A percentile compares a stretch with the other conserved stretches of the same genome.
Conservation (phyloP, 1,140 invertebrate genomes). For the Drosophila ananassae region DNA sequence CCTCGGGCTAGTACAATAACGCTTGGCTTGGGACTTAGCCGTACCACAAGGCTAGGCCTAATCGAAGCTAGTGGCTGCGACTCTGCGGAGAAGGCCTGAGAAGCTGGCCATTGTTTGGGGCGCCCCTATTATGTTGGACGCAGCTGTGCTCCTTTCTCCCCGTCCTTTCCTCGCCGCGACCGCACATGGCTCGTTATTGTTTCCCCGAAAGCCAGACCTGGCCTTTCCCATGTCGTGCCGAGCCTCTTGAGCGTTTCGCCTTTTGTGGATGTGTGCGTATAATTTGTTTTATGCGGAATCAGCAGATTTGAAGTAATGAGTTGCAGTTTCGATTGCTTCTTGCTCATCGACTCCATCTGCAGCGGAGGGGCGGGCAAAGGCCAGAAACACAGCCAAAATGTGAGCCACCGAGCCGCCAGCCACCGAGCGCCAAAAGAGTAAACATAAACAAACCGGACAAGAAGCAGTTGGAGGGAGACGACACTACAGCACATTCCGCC, state of each 20-base stretch:
- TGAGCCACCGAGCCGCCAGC: too few relatives aligned
- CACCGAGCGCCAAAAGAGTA: slow-evolving; percentile 23
- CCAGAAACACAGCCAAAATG: neutral
- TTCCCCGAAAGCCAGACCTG: slow-evolving; percentile 10
- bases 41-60: neutral
- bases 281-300: slow-evolving; percentile 51
- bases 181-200: slow-evolving; percentile 54
- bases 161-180: slow-evolving; percentile 16
- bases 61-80: neutral
- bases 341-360: neutral
- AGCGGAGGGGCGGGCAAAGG: slow-evolving; percentile 18
- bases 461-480: slow-evolving; percentile 39
- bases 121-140: neutral
- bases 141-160: neutral
- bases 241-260: slow-evolving; percentile 17
- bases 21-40: neutral
- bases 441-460: slow-evolving; percentile 50
- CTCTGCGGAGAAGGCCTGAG: too few relatives aligned
- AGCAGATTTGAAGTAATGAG: slow-evolving; percentile 72
- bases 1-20: neutral
- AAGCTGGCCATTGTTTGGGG: too few relatives aligned
- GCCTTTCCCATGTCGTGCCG: slow-evolving; percentile 12
- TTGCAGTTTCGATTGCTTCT: slow-evolving; percentile 53
- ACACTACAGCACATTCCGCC: slow-evolving; percentile 31
- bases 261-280: neutral